A percentile compares a stretch with the other conserved stretches of the same genome.
These are phyloP conservation scores for Himalopsyche kuldschensis DNA, from an alignment of 2,888 invertebrate species.

Conservation along the genomic window DNA sequence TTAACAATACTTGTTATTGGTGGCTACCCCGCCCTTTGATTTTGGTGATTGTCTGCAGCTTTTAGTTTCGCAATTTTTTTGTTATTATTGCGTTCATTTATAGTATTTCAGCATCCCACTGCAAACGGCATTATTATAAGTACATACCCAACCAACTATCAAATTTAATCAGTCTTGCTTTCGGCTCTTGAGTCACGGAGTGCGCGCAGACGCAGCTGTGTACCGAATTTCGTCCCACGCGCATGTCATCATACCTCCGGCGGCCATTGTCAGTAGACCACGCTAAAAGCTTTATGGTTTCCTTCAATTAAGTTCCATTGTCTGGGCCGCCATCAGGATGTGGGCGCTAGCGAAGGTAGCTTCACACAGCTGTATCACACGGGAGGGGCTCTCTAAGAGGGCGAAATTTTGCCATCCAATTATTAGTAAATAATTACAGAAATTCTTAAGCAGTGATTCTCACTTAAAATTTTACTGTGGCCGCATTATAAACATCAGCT, in stretches of 20 bases:
- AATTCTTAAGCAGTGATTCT: too few relatives aligned
- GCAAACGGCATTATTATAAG: neutral
- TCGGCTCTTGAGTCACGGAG: neutral
- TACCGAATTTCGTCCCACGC: conserved; percentile 10
- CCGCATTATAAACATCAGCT: too few relatives aligned
- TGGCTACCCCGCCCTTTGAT: too few relatives aligned
- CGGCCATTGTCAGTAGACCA: neutral
- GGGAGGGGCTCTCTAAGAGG: too few relatives aligned
- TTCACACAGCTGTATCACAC: too few relatives aligned
- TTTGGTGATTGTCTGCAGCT: too few relatives aligned
- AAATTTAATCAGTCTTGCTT: neutral
- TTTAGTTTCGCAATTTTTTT: too few relatives aligned
- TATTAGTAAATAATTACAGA: too few relatives aligned
- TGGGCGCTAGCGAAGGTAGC: neutral
- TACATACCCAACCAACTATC: neutral
- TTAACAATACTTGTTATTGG: too few relatives aligned
- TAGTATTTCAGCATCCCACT: neutral
- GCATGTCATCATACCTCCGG: neutral
- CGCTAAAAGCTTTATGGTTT: neutral
- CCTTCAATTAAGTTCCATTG: neutral
- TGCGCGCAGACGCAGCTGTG: neutral
- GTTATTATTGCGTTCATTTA: too few relatives aligned
- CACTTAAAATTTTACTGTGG: too few relatives aligned
- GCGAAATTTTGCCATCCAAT: too few relatives aligned
- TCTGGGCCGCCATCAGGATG: neutral